phyloP scores from a whole-genome alignment of 2,113 vertebrate genomes.

The Boulengeromyrus knoepffleri region DNA sequence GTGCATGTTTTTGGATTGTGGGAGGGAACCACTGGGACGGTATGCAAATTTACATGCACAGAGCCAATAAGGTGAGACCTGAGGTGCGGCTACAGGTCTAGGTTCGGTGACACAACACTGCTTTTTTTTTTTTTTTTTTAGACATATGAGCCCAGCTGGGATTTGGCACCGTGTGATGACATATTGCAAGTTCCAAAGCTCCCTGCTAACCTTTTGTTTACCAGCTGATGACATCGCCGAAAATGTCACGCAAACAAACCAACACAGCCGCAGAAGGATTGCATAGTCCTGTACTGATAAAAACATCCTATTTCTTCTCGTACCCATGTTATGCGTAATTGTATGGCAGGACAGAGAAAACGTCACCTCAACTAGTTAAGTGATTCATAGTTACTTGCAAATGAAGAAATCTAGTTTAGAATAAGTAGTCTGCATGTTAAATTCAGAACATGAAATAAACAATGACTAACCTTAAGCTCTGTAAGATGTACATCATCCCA shows the following conservation, averaged over 20 bases:
- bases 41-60: not conserved
- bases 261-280: not conserved
- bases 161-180: not conserved
- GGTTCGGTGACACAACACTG: not conserved
- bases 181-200: not conserved
- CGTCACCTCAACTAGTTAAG: not conserved
- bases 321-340: not conserved
- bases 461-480: not conserved
- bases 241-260: not conserved
- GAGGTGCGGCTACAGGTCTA: not conserved
- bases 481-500: not conserved
- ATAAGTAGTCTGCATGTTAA: not conserved
- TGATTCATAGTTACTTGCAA: not conserved
- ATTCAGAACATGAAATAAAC: not conserved
- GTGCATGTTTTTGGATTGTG: not conserved
- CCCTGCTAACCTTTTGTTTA: not conserved
- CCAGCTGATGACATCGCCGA: not conserved
- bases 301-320: not conserved
- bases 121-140: too few species aligned
- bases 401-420: not conserved
- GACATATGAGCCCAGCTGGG: not conserved
- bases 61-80: not conserved
- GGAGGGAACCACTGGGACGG: not conserved
- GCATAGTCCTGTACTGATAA: not conserved
- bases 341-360: not conserved